These are phyloP conservation scores for Leptobrachium ailaonicum DNA, from an alignment of 2,113 vertebrate genomes.

Conservation along the genomic window DNA sequence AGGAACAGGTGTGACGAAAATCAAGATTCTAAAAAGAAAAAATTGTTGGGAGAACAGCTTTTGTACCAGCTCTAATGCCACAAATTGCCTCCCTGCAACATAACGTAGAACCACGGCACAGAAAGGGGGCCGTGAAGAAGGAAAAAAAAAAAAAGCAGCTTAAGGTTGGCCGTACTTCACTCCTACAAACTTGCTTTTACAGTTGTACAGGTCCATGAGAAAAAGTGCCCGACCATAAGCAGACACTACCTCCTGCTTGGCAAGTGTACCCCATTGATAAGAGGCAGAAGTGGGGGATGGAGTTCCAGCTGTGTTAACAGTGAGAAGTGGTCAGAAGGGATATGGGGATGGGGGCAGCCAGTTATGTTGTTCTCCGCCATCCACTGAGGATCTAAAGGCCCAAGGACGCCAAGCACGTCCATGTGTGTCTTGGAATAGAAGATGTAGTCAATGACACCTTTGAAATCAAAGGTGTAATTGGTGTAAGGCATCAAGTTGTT, in stretches of 20 bases:
- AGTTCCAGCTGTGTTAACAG: slow-evolving; percentile 98
- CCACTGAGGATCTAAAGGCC: slow-evolving; percentile 96
- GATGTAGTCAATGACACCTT: slow-evolving; percentile 99
- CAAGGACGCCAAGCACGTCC: slow-evolving; percentile 91
- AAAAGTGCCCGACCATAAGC: slow-evolving; percentile 58
- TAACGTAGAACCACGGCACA: slow-evolving; percentile 75
- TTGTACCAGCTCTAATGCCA: slow-evolving; percentile 84
- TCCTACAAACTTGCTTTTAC: slow-evolving; percentile 77
- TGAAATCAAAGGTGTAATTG: slow-evolving; percentile 99
- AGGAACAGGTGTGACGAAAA: too few species aligned
- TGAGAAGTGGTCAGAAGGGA: slow-evolving; percentile 99
- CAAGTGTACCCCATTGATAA: slow-evolving; percentile 92
- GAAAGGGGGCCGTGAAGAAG: slow-evolving; percentile 68
- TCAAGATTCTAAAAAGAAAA: background rate
- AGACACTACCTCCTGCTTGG: slow-evolving; percentile 89
- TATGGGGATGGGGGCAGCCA: slow-evolving; percentile 98
- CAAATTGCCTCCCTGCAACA: slow-evolving; percentile 75
- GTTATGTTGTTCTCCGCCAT: slow-evolving; percentile 95
- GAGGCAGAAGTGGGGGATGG: slow-evolving; percentile 75
- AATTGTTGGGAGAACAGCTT: slow-evolving; percentile 67
- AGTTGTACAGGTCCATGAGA: slow-evolving; percentile 76
- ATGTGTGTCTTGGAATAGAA: slow-evolving; percentile 98
- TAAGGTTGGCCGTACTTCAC: slow-evolving; percentile 84
- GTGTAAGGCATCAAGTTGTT: slow-evolving; percentile 98
- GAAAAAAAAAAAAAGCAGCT: slow-evolving; percentile 68